Percentiles rank a stretch among this genome's conserved stretches.
Evolutionary conservation across 2,888 invertebrate genomes (phyloP).

Genomic region (Invenusta paracnida): DNA sequence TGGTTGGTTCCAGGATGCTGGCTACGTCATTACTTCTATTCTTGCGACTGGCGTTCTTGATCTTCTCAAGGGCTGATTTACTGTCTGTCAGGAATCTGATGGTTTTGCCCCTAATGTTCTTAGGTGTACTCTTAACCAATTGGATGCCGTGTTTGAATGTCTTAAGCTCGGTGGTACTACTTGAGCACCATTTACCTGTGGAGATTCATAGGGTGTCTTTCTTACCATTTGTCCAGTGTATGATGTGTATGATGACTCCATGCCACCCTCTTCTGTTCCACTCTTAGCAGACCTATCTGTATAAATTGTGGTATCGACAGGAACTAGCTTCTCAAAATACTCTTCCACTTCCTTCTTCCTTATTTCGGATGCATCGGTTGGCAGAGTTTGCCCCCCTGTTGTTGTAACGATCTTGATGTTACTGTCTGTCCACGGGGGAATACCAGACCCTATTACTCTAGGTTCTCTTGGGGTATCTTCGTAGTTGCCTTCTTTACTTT

Average conservation of each 20-base stretch:
- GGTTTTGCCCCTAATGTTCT: no score
- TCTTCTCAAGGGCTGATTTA: neutral
- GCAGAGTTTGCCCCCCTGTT: neutral
- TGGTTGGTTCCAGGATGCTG: neutral
- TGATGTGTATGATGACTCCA: neutral
- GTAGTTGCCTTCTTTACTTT: neutral
- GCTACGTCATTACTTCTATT: neutral
- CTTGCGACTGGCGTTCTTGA: no score
- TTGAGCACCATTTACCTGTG: neutral
- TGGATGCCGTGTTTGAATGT: neutral
- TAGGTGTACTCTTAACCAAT: neutral
- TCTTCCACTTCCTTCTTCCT: neutral
- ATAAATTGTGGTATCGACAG: neutral
- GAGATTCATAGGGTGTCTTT: neutral
- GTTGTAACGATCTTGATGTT: neutral
- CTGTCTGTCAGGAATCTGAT: neutral
- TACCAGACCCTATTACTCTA: no score
- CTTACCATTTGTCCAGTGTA: neutral
- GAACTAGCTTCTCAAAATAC: neutral
- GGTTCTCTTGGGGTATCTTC: neutral
- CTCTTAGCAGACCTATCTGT: neutral
- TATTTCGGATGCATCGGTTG: neutral
- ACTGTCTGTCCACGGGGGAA: neutral
- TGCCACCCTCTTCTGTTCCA: neutral
- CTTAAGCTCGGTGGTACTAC: neutral